Evolutionary conservation across 2,888 invertebrate genomes (phyloP).

Genomic region (Drosophila nigricruria): DNA sequence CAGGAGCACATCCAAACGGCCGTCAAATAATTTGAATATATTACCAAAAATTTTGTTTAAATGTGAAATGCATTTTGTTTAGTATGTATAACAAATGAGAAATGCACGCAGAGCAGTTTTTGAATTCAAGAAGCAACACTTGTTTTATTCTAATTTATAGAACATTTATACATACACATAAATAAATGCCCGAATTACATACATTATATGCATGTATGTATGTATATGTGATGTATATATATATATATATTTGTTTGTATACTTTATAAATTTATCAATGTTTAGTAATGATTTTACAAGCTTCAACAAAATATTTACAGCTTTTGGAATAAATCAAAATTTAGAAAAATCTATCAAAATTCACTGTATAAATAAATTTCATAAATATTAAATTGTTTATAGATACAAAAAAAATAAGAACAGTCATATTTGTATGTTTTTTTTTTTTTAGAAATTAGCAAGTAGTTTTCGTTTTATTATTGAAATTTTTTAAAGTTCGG

Average conservation of each 20-base stretch:
- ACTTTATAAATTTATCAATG: constrained; percentile 19
- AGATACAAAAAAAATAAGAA: neutral
- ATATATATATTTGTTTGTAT: constrained; percentile 30
- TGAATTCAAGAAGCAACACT: constrained; percentile 74
- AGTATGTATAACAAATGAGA: constrained; percentile 34
- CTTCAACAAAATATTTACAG: constrained; percentile 74
- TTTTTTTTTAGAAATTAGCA: constrained; percentile 67
- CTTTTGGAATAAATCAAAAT: constrained; percentile 20
- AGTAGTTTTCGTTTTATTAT: constrained; percentile 60
- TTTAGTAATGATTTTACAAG: constrained; percentile 36
- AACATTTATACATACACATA: constrained; percentile 50
- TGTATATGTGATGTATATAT: constrained; percentile 28
- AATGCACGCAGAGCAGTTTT: constrained; percentile 44
- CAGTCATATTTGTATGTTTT: neutral
- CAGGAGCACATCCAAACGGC: constrained; percentile 89
- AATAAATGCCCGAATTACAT: constrained; percentile 40
- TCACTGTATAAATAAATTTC: neutral
- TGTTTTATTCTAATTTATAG: constrained; percentile 69
- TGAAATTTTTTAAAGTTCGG: constrained; percentile 62
- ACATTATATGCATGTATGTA: constrained; percentile 35
- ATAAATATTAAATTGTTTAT: neutral
- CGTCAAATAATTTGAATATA: constrained; percentile 74
- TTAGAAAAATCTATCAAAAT: neutral
- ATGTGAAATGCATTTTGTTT: constrained; percentile 46
- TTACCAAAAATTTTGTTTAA: constrained; percentile 13